Evolutionary conservation across 2,113 vertebrate species (phyloP).

Genomic region (Leptobrachium leishanense): DNA sequence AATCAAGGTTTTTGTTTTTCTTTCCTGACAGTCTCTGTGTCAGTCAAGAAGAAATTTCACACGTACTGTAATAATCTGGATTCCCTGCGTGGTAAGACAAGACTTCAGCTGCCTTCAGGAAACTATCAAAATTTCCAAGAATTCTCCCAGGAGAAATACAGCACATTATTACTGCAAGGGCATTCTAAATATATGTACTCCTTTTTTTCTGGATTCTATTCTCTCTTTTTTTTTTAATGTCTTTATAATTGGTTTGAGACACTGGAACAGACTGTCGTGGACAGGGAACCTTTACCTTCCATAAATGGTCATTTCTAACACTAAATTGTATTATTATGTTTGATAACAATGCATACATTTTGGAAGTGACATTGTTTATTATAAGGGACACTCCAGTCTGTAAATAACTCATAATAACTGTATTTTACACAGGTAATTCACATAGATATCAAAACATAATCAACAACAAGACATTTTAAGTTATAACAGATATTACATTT

Average conservation of each 20-base stretch:
- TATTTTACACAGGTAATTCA: too few relatives aligned
- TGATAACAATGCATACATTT: too few relatives aligned
- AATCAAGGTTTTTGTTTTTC: neutral
- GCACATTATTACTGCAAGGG: conserved; percentile 11
- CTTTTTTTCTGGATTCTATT: neutral
- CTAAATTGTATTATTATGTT: too few relatives aligned
- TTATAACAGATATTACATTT: too few relatives aligned
- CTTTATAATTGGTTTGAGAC: conserved; percentile 22
- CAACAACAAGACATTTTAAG: too few relatives aligned
- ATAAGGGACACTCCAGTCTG: too few relatives aligned
- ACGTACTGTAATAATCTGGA: conserved; percentile 8
- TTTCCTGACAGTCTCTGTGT: neutral
- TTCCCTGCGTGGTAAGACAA: neutral
- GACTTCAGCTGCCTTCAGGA: conserved; percentile 24
- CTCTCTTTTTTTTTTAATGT: neutral
- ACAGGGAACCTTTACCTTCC: neutral
- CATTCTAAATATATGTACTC: conserved; percentile 4
- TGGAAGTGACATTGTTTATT: too few relatives aligned
- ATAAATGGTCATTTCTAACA: neutral
- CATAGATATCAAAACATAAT: too few relatives aligned
- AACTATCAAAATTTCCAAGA: conserved; percentile 1
- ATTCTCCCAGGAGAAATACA: conserved; percentile 4
- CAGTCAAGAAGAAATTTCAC: conserved; percentile 5
- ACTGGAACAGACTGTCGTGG: neutral
- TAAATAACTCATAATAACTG: too few relatives aligned